Percentiles rank a stretch among this genome's conserved stretches.
Evolutionary conservation across 2,888 invertebrate genomes (phyloP).

Genomic region (Drosophila nr. perissopoda): DNA sequence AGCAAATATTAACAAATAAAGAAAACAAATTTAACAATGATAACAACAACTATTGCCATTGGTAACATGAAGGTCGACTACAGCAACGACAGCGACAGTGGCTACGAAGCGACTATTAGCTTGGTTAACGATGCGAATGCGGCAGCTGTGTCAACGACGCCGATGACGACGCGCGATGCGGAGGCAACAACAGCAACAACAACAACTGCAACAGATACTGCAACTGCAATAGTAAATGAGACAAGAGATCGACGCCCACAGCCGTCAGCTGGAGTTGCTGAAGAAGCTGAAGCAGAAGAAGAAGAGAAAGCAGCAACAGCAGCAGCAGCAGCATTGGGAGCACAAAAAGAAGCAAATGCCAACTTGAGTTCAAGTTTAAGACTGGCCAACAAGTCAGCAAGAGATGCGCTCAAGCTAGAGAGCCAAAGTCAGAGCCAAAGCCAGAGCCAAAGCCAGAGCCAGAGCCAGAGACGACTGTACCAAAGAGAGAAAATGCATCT

Average conservation of each 20-base stretch:
- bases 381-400: slow-evolving; percentile 23
- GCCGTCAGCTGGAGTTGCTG: slow-evolving; percentile 13
- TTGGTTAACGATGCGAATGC: slow-evolving; percentile 47
- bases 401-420: slow-evolving; percentile 22
- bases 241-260: slow-evolving; percentile 31
- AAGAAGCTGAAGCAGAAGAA: slow-evolving; percentile 35
- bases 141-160: slow-evolving; percentile 19
- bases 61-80: slow-evolving; percentile 71
- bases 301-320: slow-evolving; percentile 14
- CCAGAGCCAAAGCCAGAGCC: slow-evolving; percentile 33
- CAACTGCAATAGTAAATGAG: slow-evolving; percentile 21
- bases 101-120: slow-evolving; percentile 61
- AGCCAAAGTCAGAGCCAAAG: slow-evolving; percentile 13
- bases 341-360: slow-evolving; percentile 29
- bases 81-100: slow-evolving; percentile 61
- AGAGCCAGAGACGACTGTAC: slow-evolving; percentile 35
- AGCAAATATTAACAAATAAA: slow-evolving; percentile 2
- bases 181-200: slow-evolving; percentile 27
- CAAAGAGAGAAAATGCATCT: slow-evolving; percentile 44
- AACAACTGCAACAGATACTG: slow-evolving; percentile 13
- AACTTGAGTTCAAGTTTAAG: slow-evolving; percentile 41
- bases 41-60: slow-evolving; percentile 10
- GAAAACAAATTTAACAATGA: slow-evolving; percentile 3
- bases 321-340: background rate
- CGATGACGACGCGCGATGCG: slow-evolving; percentile 33